Conservation (phyloP, 2,113 vertebrate genomes). For the Pomatostomus ruficeps region DNA sequence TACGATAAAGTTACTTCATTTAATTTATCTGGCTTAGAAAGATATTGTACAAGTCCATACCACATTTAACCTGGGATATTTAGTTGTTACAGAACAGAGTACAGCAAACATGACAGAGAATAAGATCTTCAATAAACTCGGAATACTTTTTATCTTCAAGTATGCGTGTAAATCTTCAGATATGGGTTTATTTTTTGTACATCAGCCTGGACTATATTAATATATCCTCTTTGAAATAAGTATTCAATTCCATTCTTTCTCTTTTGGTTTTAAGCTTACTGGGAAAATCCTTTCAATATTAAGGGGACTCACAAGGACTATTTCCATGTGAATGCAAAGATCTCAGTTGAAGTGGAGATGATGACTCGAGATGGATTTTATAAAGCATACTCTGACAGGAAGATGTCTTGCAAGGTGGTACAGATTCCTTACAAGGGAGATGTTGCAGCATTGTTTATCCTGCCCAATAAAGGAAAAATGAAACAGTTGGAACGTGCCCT, state of each 20-base stretch:
- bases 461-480: conserved; percentile 75
- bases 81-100: not conserved
- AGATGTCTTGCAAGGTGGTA: conserved; percentile 64
- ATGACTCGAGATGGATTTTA: conserved; percentile 24
- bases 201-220: not conserved
- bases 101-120: not conserved
- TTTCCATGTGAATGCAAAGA: conserved; percentile 8
- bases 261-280: conserved; percentile 68
- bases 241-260: not conserved
- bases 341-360: conserved; percentile 34
- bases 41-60: not conserved
- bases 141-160: not conserved
- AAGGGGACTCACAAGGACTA: conserved; percentile 61
- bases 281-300: conserved; percentile 77
- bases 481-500: conserved; percentile 58
- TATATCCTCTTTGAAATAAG: not conserved
- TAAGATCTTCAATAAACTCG: not conserved
- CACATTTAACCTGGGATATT: not conserved
- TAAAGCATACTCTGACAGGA: conserved; percentile 22
- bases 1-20: not conserved
- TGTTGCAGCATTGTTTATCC: conserved; percentile 74
- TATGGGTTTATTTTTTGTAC: not conserved
- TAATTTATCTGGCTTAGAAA: not conserved
- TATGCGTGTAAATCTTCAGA: not conserved
- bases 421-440: conserved; percentile 79